Conservation (phyloP, 2,797 vertebrate species). For the Erithacus rubecula region DNA sequence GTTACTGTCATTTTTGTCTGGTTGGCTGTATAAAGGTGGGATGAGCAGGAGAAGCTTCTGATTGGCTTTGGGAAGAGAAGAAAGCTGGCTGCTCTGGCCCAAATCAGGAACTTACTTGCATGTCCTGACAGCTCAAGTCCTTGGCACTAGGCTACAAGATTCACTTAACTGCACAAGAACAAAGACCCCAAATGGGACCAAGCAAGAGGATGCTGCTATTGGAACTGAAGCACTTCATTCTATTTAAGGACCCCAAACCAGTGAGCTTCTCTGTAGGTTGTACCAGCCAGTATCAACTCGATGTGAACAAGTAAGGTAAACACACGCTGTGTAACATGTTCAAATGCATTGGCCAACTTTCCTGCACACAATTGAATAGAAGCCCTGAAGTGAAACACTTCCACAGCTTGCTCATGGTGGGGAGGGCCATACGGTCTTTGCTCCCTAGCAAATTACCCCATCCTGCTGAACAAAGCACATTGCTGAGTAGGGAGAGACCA, state of each 20-base stretch:
- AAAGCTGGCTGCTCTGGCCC: not conserved
- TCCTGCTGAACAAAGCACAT: not conserved
- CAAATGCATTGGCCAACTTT: not conserved
- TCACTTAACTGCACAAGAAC: not conserved
- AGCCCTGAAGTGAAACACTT: not conserved
- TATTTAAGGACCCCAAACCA: not conserved
- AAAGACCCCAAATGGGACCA: not conserved
- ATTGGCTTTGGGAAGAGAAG: not conserved
- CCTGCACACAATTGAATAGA: not conserved
- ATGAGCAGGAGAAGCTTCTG: not conserved
- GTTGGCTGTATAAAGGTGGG: not conserved
- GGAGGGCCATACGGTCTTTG: not conserved
- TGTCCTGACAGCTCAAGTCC: not conserved
- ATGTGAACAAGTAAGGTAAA: not conserved
- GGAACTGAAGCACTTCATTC: not conserved
- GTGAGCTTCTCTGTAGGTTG: not conserved
- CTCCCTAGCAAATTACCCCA: not conserved
- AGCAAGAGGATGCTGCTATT: not conserved
- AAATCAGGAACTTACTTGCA: not conserved
- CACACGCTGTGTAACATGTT: not conserved
- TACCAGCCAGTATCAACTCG: not conserved
- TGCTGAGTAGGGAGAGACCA: not conserved
- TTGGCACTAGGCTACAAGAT: fast-evolving
- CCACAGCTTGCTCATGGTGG: not conserved
- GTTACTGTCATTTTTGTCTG: not conserved